Evolutionary conservation across 2,113 vertebrate species (phyloP).

Genomic region (Oenanthe melanoleuca): DNA sequence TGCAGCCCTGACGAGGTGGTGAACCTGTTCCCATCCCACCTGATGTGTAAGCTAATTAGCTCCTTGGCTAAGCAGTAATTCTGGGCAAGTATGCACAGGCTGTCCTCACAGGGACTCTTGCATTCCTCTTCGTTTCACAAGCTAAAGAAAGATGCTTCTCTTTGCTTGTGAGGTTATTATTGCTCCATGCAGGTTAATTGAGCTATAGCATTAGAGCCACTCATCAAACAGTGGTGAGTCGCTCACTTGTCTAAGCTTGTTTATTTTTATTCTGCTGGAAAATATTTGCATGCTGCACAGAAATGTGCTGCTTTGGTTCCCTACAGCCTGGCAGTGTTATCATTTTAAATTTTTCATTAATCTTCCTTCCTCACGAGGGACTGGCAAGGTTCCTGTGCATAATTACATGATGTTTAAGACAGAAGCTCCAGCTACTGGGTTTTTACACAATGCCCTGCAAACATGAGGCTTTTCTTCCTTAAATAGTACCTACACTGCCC

Average conservation of each 20-base stretch:
- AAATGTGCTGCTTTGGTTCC: slow-evolving; percentile 51
- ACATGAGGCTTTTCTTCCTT: neutral
- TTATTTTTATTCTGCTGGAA: slow-evolving; percentile 62
- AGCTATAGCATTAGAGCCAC: slow-evolving; percentile 29
- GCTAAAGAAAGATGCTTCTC: slow-evolving; percentile 60
- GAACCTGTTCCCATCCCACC: slow-evolving; percentile 78
- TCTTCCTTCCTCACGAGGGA: slow-evolving; percentile 13
- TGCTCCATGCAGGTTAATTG: slow-evolving; percentile 48
- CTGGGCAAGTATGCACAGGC: slow-evolving; percentile 73
- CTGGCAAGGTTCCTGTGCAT: slow-evolving; percentile 28
- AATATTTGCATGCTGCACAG: slow-evolving; percentile 59
- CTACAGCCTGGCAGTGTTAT: slow-evolving; percentile 16
- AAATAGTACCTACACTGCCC: neutral
- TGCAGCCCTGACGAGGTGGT: slow-evolving; percentile 55
- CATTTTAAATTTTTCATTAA: slow-evolving; percentile 53
- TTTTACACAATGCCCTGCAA: slow-evolving; percentile 10
- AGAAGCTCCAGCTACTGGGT: neutral
- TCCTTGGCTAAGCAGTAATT: slow-evolving; percentile 71
- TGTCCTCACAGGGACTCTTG: slow-evolving; percentile 58
- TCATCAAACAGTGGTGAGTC: slow-evolving; percentile 45
- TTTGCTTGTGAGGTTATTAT: slow-evolving; percentile 48
- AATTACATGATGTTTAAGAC: slow-evolving; percentile 11
- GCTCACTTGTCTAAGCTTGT: slow-evolving; percentile 65
- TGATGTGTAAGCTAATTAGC: slow-evolving; percentile 74
- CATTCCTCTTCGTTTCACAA: slow-evolving; percentile 71